These are phyloP conservation scores for Philopedon plagiatum DNA, from an alignment of 2,888 invertebrate species.

Conservation along the genomic window DNA sequence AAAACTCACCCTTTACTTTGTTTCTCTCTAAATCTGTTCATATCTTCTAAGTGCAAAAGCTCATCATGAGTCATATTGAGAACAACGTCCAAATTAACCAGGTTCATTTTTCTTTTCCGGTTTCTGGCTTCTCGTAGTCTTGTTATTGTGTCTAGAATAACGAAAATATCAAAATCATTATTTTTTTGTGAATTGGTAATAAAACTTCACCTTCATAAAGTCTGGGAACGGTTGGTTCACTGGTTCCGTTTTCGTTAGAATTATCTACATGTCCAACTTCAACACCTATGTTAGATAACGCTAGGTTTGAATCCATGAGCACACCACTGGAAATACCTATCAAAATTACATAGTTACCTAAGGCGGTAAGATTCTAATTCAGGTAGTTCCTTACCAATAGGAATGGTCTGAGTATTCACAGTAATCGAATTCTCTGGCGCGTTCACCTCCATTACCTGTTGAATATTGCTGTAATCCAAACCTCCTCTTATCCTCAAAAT, in stretches of 20 bases:
- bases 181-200: too few species aligned
- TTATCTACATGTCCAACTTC: background rate
- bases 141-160: background rate
- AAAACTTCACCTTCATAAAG: background rate
- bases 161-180: too few species aligned
- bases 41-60: constrained; percentile 77
- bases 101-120: constrained; percentile 50
- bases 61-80: constrained; percentile 62
- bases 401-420: background rate
- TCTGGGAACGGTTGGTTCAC: background rate
- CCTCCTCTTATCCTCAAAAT: constrained; percentile 90
- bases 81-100: constrained; percentile 43
- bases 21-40: constrained; percentile 84
- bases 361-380: too few species aligned
- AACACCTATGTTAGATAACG: constrained; percentile 69
- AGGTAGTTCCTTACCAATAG: constrained; percentile 50
- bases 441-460: constrained; percentile 65
- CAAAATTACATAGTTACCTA: too few species aligned
- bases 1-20: constrained; percentile 77
- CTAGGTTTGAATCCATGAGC: constrained; percentile 82
- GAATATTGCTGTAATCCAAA: constrained; percentile 78
- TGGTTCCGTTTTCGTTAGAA: background rate
- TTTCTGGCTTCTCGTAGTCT: background rate
- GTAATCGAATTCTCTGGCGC: constrained; percentile 12
- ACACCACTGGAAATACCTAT: constrained; percentile 74